These are phyloP conservation scores for Maconellicoccus hirsutus DNA, from an alignment of 1,140 invertebrate genomes.

Conservation along the genomic window DNA sequence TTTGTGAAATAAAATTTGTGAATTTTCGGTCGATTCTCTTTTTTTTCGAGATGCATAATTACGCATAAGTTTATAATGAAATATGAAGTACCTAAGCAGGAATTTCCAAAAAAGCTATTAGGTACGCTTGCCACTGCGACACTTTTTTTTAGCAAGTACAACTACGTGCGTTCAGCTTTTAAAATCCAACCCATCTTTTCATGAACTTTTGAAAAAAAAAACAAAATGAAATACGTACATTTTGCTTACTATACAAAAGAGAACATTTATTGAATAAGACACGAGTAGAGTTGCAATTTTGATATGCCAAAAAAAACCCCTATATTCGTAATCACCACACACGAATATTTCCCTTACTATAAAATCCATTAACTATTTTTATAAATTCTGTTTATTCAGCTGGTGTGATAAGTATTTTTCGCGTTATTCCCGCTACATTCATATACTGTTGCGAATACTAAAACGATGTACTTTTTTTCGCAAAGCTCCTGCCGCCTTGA, in stretches of 20 bases:
- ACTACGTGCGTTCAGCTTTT: no score
- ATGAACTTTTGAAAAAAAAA: neutral
- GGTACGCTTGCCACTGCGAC: no score
- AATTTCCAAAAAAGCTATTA: neutral
- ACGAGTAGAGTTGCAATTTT: neutral
- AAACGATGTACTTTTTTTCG: neutral
- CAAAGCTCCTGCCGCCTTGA: neutral
- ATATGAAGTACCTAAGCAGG: no score
- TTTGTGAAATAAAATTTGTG: no score
- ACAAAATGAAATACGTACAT: neutral
- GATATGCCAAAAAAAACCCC: neutral
- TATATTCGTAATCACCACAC: slow-evolving; percentile 3
- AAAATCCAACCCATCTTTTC: no score
- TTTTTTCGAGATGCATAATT: no score
- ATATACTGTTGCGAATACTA: neutral
- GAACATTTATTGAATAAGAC: slow-evolving; percentile 5
- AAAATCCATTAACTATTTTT: neutral
- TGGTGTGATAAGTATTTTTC: neutral
- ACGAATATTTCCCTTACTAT: neutral
- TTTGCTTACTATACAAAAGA: neutral
- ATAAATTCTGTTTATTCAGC: neutral
- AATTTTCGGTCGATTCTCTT: no score
- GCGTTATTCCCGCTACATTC: neutral
- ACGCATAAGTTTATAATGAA: no score
- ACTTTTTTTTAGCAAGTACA: no score